Conservation (phyloP, 2,113 vertebrate genomes). For the Daboia siamensis region DNA sequence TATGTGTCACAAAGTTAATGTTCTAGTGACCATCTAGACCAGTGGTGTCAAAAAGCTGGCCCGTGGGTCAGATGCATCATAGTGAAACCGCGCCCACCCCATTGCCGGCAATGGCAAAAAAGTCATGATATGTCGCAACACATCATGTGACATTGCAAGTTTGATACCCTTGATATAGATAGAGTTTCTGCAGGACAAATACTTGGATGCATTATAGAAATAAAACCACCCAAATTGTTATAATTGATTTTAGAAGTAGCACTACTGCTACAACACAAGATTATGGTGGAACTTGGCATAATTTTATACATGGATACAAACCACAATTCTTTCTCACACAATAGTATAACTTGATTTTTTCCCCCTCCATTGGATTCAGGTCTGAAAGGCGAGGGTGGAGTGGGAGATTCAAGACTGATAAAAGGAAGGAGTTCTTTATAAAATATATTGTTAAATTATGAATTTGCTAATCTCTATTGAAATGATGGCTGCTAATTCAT, state of each 20-base stretch:
- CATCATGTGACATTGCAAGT: no score
- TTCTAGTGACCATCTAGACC: not conserved
- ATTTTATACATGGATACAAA: not conserved
- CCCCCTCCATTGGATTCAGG: not conserved
- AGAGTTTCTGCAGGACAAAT: not conserved
- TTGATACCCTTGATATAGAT: not conserved
- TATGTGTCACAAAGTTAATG: not conserved
- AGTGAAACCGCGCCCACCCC: no score
- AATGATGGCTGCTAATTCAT: not conserved
- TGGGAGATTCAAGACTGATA: not conserved
- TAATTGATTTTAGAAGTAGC: not conserved
- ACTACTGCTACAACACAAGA: not conserved
- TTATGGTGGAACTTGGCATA: not conserved
- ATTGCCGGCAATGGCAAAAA: no score
- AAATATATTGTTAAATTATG: not conserved
- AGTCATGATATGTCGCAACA: no score
- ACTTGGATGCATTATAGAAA: constrained; percentile 3
- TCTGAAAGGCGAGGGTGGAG: not conserved
- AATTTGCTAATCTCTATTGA: not conserved
- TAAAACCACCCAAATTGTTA: not conserved
- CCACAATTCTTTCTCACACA: not conserved
- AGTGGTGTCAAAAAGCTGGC: no score
- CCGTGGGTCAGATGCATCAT: no score
- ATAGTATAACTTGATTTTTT: not conserved
- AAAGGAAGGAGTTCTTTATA: not conserved